Evolutionary conservation across 2,113 vertebrate genomes (phyloP).

Genomic region (Motacilla tschutschensis): DNA sequence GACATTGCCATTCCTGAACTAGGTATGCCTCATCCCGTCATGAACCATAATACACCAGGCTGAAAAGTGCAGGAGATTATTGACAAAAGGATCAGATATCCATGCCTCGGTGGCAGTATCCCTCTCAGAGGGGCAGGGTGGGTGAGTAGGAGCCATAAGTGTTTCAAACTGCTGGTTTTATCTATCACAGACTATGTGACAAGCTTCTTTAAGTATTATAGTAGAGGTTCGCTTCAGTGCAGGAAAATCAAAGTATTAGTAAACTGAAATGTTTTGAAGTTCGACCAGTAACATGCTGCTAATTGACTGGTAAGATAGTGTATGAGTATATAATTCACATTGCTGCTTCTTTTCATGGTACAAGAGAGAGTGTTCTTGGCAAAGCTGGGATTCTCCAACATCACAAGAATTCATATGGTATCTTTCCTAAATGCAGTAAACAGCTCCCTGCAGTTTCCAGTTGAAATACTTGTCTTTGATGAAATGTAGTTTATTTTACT

Average conservation of each 20-base stretch:
- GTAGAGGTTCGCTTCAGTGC: background rate
- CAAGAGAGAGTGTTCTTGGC: background rate
- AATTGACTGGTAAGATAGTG: background rate
- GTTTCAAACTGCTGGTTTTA: background rate
- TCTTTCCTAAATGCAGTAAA: background rate
- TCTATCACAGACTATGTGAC: background rate
- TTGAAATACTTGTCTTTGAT: conserved; percentile 16
- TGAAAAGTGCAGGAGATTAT: background rate
- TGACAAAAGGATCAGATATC: background rate
- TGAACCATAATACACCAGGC: background rate
- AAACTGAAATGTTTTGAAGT: background rate
- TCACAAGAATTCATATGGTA: background rate
- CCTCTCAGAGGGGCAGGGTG: background rate
- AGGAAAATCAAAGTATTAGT: background rate
- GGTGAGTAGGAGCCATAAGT: background rate
- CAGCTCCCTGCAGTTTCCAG: background rate
- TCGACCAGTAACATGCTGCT: background rate
- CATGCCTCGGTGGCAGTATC: background rate
- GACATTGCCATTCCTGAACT: background rate
- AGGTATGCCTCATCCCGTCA: background rate
- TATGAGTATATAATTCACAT: background rate
- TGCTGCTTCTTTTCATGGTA: background rate
- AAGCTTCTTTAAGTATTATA: background rate
- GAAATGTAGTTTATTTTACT: conserved; percentile 23
- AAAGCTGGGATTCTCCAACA: background rate